Evolutionary conservation across 2,888 invertebrate species (phyloP), one percentile per base, ranked within the genome.

Genomic region (Protodeltote pygarga): DNA sequence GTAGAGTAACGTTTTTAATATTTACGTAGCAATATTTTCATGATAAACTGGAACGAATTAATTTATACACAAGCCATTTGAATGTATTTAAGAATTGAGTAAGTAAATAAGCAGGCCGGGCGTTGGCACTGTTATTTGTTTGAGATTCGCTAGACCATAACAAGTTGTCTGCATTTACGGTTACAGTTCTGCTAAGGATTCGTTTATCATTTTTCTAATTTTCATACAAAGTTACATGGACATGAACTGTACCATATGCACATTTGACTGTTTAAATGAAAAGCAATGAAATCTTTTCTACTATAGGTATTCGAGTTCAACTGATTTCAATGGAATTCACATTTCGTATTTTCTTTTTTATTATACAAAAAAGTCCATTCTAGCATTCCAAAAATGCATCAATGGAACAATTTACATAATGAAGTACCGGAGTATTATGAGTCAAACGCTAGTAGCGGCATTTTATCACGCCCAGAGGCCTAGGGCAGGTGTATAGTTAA

Each of bases 401-500:
- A n/a, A n/a, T n/a, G n/a, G n/a, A n/a, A n/a, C n/a, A n/a, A n/a
- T n/a, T n/a, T n/a, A n/a, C n/a, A n/a, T n/a, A n/a, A n/a, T n/a
- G n/a, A n/a, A n/a, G n/a, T 24, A 24, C 11, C 11, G 3, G 5
- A 10, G 6, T 10, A 10, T 35, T 16, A 1, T 5, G 11, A 24
- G 14, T 15, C 14, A 27, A n/a, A 23, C 10, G 11, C 14, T 13
- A 15, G 9, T 10, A 57, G 67, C 55, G 57, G 38, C 67, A 70
- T 73, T 70, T 76, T 75, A 75, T 41, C 31, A 24, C 20, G 21
- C 3, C 42, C 21, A 49, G 58, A 55, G 46, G 51, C 59, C 49
- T 59, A 48, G 45, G 33, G 37, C 52, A 61, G 54, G 58, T 60
- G 54, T 62, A 62, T 74, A 77, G 77, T 85, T 81, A 83, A 64